These are phyloP conservation scores for Chalcosyrphus nemorum DNA, from an alignment of 2,888 invertebrate genomes.

Conservation along the genomic window DNA sequence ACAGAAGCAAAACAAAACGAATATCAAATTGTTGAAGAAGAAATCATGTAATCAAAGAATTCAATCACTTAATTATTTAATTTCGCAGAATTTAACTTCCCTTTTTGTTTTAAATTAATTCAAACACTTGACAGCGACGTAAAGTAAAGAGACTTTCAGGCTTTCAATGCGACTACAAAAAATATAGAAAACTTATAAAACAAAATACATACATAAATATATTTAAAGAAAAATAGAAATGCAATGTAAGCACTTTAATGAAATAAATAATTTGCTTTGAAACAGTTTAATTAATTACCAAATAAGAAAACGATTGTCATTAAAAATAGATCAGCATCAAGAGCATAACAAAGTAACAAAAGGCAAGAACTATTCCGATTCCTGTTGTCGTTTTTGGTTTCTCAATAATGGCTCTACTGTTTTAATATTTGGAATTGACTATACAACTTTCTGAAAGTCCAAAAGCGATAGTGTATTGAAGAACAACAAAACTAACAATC, in stretches of 20 bases:
- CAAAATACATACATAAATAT: slow-evolving; percentile 1
- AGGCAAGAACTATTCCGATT: too few species aligned
- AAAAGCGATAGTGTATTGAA: too few species aligned
- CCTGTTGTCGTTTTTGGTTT: too few species aligned
- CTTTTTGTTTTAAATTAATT: slow-evolving; percentile 16
- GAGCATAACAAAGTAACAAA: neutral
- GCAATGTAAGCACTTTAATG: slow-evolving; percentile 65
- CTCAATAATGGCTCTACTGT: too few species aligned
- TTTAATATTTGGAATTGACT: too few species aligned
- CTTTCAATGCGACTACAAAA: slow-evolving; percentile 41
- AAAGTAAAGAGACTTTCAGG: slow-evolving; percentile 10
- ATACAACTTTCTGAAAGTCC: too few species aligned
- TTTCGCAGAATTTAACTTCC: slow-evolving; percentile 1
- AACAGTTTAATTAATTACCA: slow-evolving; percentile 50
- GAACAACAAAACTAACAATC: too few species aligned
- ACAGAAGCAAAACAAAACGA: neutral
- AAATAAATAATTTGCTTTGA: slow-evolving; percentile 60
- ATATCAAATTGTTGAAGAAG: slow-evolving; percentile 15
- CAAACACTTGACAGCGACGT: slow-evolving; percentile 9
- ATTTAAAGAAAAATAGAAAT: slow-evolving; percentile 12
- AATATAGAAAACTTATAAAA: neutral
- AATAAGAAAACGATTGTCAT: slow-evolving; percentile 1
- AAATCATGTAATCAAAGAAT: slow-evolving; percentile 26
- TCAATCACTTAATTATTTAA: slow-evolving; percentile 2
- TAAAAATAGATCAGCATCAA: neutral